Evolutionary conservation across 2,797 vertebrate species (phyloP).

Genomic region (Tenualosa thibaudeaui): DNA sequence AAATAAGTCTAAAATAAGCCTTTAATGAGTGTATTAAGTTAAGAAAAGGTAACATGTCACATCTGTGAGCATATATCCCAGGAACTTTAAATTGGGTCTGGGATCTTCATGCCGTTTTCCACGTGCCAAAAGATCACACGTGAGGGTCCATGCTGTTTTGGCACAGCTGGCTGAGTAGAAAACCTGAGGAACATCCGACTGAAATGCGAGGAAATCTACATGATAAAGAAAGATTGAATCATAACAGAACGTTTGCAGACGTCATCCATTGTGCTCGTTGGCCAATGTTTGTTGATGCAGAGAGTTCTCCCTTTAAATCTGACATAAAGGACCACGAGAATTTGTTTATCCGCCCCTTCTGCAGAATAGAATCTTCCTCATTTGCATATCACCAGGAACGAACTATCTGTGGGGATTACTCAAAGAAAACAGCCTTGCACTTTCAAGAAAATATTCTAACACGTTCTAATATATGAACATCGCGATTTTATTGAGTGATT

Average conservation of each 20-base stretch:
- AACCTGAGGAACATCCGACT: background rate
- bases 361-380: conserved; percentile 25
- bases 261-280: background rate
- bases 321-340: background rate
- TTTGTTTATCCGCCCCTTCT: background rate
- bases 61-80: background rate
- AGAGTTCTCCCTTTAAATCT: background rate
- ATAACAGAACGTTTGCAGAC: background rate
- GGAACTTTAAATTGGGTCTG: background rate
- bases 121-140: conserved; percentile 46
- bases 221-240: background rate
- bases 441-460: background rate
- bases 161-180: background rate
- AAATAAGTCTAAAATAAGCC: no score
- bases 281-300: background rate
- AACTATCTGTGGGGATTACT: background rate
- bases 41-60: background rate
- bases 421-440: background rate
- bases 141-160: conserved; percentile 42
- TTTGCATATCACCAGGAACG: conserved; percentile 36
- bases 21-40: background rate
- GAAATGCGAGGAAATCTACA: background rate
- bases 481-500: no score
- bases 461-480: no score
- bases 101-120: conserved; percentile 31